Base-by-base conservation (phyloP, 2,888 invertebrate species). In the Protula sp. region DNA sequence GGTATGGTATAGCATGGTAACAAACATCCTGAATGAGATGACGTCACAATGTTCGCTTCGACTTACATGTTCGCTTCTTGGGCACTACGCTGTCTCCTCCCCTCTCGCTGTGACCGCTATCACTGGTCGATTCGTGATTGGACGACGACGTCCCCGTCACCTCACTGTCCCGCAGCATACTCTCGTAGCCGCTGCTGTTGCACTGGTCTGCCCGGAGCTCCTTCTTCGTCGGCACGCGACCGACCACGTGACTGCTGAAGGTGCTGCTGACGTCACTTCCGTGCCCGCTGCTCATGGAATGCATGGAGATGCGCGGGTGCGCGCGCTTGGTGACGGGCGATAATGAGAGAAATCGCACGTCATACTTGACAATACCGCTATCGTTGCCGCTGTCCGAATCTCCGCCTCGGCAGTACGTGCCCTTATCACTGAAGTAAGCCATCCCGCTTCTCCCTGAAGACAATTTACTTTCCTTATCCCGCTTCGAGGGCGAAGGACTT, bases 61-160 rank as follows among this genome's bases (percentile, higher is more conserved):
- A n/a, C n/a, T n/a, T n/a, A n/a, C n/a, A n/a, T n/a, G n/a, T n/a
- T n/a, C n/a, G n/a, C 60, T 74, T 72, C 65, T 74, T 75, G 38
- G 55, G 48, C 19, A 60, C 64, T 54, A 67, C 70, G 26, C 70
- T 65, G 53, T 74, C 75, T 58, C 70, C 71, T 28, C 38, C 51
- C n/a, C 57, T 54, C 59, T 74, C 76, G 31, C 73, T 72, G 22
- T 68, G 67, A 2, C 74, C 72, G 53, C 72, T 71, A 63, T 79
- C 80, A 57, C 75, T 78, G 45, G 79, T 81, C 28, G 82, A 81
- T 59, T 82, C 82, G 48, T 76, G 81, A 53, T 77, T 79, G 1
- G 76, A 74, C 22, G 92, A 92, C 67, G 92, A 92, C 67, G 91
- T 87, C 61, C 90, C 91, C 27, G 91, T 91, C 64, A 90, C 91